phyloP scores from a whole-genome alignment of 2,797 vertebrate genomes.

The Crax fasciolata region DNA sequence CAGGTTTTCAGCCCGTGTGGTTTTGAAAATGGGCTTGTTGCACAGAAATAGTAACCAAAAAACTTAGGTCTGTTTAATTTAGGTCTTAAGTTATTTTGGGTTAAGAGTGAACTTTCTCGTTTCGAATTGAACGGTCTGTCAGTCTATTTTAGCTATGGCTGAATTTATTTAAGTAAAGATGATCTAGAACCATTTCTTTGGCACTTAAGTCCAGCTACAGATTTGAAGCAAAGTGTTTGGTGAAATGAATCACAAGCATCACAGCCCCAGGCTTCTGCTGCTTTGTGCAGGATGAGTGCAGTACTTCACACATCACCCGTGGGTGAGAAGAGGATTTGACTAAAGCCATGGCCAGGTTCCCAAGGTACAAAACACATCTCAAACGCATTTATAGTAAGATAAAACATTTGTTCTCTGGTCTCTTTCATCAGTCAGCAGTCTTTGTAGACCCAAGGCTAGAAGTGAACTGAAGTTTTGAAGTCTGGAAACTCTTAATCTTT shows the following conservation, averaged over 20 bases:
- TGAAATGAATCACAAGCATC: neutral
- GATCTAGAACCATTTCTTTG: neutral
- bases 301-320: neutral
- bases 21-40: neutral
- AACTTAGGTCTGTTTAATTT: neutral
- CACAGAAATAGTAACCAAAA: neutral
- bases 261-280: neutral
- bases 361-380: neutral
- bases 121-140: neutral
- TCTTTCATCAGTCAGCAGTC: slow-evolving; percentile 75
- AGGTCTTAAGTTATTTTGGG: neutral
- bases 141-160: neutral
- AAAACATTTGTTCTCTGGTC: slow-evolving; percentile 7
- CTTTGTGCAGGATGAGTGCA: fast-evolving
- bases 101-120: neutral
- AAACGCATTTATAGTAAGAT: slow-evolving; percentile 61
- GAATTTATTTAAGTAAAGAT: neutral
- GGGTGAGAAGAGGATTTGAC: neutral
- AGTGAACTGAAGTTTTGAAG: slow-evolving; percentile 72
- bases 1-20: neutral
- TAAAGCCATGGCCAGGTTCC: neutral
- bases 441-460: slow-evolving; percentile 75
- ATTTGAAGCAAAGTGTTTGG: neutral
- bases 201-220: neutral
- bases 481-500: slow-evolving; percentile 71